A percentile compares a stretch with the other conserved stretches of the same genome.
These are phyloP conservation scores for Dipodomys stephensi DNA, from an alignment of 2,113 vertebrate genomes.

Conservation along the genomic window DNA sequence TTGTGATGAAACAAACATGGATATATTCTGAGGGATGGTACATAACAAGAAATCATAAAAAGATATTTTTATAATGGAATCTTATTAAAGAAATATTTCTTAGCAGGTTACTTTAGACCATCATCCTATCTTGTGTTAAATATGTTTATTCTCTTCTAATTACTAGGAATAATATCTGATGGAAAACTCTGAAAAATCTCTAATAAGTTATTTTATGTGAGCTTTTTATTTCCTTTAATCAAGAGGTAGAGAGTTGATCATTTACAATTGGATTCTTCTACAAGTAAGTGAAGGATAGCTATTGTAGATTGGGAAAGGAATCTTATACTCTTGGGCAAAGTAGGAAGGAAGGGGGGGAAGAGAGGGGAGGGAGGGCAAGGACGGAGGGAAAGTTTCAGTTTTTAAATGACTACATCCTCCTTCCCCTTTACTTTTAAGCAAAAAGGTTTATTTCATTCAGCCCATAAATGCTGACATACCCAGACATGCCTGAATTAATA, in stretches of 20 bases:
- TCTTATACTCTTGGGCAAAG: not conserved
- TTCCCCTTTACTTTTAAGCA: not conserved
- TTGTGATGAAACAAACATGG: not conserved
- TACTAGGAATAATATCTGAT: not conserved
- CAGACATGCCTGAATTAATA: not conserved
- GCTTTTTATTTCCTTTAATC: not conserved
- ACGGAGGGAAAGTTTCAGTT: not conserved
- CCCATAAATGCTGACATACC: not conserved
- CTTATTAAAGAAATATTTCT: not conserved
- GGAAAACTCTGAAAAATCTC: slow-evolving; percentile 3
- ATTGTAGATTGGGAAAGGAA: not conserved
- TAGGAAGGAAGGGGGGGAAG: not conserved
- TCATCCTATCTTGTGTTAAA: not conserved
- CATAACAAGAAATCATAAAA: not conserved
- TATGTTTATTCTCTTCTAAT: slow-evolving; percentile 7
- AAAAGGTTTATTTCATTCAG: not conserved
- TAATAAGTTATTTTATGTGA: not conserved
- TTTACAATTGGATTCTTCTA: not conserved
- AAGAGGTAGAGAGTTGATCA: not conserved
- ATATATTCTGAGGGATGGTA: not conserved
- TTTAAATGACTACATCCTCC: not conserved
- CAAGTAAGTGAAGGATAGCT: not conserved
- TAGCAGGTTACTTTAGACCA: not conserved
- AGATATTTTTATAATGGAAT: slow-evolving; percentile 30
- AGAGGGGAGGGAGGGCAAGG: not conserved